These are phyloP conservation scores for Scalopus aquaticus DNA, from an alignment of 2,113 vertebrate genomes.

Conservation along the genomic window DNA sequence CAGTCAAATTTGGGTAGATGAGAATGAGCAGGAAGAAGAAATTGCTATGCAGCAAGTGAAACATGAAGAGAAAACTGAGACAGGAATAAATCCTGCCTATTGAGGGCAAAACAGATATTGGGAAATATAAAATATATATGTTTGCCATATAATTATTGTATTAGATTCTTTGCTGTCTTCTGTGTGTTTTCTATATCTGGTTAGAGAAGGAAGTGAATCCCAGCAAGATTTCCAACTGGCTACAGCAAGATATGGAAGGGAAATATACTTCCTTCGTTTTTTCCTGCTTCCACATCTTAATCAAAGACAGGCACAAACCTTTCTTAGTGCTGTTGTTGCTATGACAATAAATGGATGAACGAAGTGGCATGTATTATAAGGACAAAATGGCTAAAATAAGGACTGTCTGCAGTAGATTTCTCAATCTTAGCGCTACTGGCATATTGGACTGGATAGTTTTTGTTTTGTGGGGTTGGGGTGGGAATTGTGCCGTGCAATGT, in stretches of 20 bases:
- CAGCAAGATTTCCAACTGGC: not conserved
- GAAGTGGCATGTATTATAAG: not conserved
- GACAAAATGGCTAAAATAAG: not conserved
- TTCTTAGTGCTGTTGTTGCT: not conserved
- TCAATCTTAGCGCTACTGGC: not conserved
- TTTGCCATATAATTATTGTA: not conserved
- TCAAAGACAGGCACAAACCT: not conserved
- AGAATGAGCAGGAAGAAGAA: not conserved
- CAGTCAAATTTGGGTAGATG: not conserved
- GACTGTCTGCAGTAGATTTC: not conserved
- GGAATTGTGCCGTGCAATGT: not conserved
- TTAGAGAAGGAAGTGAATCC: not conserved
- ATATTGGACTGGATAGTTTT: not conserved
- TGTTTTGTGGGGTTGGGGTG: not conserved
- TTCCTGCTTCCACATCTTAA: not conserved
- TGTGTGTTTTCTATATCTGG: not conserved
- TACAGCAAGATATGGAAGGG: not conserved
- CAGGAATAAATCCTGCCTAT: not conserved
- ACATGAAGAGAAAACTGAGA: not conserved
- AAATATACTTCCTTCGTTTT: not conserved
- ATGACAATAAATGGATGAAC: not conserved
- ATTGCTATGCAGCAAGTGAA: not conserved
- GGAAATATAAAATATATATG: not conserved
- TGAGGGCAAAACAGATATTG: not conserved
- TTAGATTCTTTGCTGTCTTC: not conserved